Conservation (phyloP, 2,113 vertebrate species). For the Urocitellus parryii region DNA sequence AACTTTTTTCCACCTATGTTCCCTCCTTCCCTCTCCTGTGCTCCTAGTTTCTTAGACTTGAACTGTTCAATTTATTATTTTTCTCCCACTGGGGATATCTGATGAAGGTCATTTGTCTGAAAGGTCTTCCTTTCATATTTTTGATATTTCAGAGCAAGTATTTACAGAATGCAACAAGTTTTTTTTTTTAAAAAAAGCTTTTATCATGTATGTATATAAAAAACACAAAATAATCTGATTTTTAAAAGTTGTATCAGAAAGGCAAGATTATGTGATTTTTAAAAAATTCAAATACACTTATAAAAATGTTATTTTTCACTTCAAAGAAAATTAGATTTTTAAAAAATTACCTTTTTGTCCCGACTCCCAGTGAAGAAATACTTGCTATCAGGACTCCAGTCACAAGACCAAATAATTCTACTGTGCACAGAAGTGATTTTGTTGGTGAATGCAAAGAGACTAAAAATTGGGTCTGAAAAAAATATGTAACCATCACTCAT, state of each 20-base stretch:
- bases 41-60: not conserved
- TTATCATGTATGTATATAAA: not conserved
- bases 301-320: slow-evolving; percentile 53
- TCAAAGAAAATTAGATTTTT: slow-evolving; percentile 23
- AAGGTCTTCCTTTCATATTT: slow-evolving; percentile 14
- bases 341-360: slow-evolving; percentile 95
- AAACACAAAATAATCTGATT: not conserved
- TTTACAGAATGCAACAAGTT: not conserved
- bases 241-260: slow-evolving; percentile 47
- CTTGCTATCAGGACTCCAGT: slow-evolving; percentile 96
- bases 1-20: not conserved
- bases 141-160: slow-evolving; percentile 27
- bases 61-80: not conserved
- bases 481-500: not conserved
- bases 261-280: not conserved
- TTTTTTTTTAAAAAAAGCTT: not conserved
- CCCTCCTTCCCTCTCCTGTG: too few relatives aligned
- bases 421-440: slow-evolving; percentile 94
- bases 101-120: not conserved
- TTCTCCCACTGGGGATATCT: not conserved
- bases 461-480: slow-evolving; percentile 91
- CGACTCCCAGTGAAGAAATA: slow-evolving; percentile 97
- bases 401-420: slow-evolving; percentile 99
- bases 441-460: slow-evolving; percentile 90
- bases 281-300: not conserved